Evolutionary conservation across 1,140 invertebrate genomes (phyloP), one percentile per base, ranked within the genome.

Genomic region (Rhynchophorus ferrugineus): DNA sequence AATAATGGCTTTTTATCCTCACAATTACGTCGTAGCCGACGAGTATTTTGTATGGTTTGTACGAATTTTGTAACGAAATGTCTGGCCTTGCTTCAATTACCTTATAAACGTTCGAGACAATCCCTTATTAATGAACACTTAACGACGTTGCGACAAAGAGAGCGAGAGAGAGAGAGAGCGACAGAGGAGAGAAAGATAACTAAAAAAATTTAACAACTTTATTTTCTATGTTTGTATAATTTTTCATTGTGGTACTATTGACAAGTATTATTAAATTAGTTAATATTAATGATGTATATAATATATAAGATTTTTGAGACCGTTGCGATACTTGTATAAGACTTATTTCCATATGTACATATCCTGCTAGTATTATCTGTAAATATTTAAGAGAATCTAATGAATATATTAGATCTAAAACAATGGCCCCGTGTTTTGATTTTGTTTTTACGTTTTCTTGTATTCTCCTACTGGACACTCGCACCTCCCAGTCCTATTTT

Each of bases 1-100:
- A 54, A 54, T 54, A 47, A 41, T 17, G 44, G 34, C 17, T 20
- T 24, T 33, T 36, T 20, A 41, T 49, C 33, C 19, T 13, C 42
- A 42, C 29, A 39, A 11, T 49, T 41, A n/a, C n/a, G n/a, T n/a
- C n/a, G n/a, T n/a, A n/a, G n/a, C n/a, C n/a, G n/a, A n/a, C n/a
- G n/a, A n/a, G n/a, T 6, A 41, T 41, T 42, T 33, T 44, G 43
- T 44, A 44, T 44, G 33, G 18, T 33, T 17, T 34, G n/a, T n/a
- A n/a, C 18, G 24, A 43, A 24, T 24, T 24, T 43, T 43, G 41
- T 43, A 37, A 3, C 9, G 17, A n/a, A n/a, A n/a, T n/a, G n/a
- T n/a, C n/a, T n/a, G n/a, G n/a, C n/a, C n/a, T n/a, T n/a, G n/a
- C n/a, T n/a, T n/a, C n/a, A n/a, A n/a, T n/a, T n/a, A n/a, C n/a